Evolutionary conservation across 2,797 vertebrate species (phyloP).

Genomic region (Agapornis canus): DNA sequence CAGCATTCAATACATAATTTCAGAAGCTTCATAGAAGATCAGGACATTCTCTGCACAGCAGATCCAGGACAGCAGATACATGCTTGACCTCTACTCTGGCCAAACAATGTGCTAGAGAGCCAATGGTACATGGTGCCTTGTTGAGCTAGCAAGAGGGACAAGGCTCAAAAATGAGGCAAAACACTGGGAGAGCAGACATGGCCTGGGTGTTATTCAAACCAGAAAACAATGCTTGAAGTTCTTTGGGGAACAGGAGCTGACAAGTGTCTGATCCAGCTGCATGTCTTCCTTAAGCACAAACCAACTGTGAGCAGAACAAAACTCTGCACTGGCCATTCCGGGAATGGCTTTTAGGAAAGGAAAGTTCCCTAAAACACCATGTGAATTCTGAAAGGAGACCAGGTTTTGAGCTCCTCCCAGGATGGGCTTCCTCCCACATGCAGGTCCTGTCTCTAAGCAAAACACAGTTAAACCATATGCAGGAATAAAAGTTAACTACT

Average conservation of each 20-base stretch:
- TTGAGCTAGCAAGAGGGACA: neutral
- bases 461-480: rapidly evolving
- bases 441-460: neutral
- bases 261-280: neutral
- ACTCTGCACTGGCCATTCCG: neutral
- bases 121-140: neutral
- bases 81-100: neutral
- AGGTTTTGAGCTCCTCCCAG: neutral
- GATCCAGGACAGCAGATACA: neutral
- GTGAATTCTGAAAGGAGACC: neutral
- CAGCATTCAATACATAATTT: neutral
- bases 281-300: neutral
- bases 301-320: neutral
- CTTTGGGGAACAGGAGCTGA: neutral
- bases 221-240: neutral
- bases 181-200: neutral
- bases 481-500: neutral
- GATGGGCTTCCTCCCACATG: neutral
- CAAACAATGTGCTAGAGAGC: neutral
- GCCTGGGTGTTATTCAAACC: neutral
- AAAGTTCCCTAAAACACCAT: neutral
- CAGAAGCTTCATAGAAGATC: neutral
- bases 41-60: neutral
- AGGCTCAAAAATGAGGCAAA: neutral
- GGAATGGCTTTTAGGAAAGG: neutral